A percentile compares a stretch with the other conserved stretches of the same genome.
Evolutionary conservation across 64 coral and sea anemone species (phyloP).

Genomic region (Catalaphyllia jardinei): DNA sequence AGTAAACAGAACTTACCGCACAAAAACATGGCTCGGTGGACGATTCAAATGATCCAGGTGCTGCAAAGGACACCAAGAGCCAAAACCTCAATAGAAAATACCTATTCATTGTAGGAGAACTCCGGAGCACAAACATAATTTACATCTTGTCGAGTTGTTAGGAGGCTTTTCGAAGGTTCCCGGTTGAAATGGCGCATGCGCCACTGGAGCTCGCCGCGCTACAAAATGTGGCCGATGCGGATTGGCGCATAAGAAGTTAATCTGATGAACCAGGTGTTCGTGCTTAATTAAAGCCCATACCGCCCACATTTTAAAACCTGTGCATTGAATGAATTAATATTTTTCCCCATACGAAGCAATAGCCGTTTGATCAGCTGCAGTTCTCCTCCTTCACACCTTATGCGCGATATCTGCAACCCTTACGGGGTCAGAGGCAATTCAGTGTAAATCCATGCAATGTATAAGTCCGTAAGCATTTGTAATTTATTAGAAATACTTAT

Average conservation of each 20-base stretch:
- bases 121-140: neutral
- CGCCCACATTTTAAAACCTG: too few relatives aligned
- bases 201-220: constrained; percentile 14
- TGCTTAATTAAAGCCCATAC: too few relatives aligned
- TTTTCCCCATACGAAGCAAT: too few relatives aligned
- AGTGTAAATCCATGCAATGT: too few relatives aligned
- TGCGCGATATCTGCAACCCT: too few relatives aligned
- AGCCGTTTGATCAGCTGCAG: too few relatives aligned
- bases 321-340: too few relatives aligned
- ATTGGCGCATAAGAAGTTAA: constrained; percentile 10
- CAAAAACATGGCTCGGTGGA: constrained; percentile 83
- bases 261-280: neutral
- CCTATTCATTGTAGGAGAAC: constrained; percentile 53
- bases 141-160: neutral
- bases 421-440: too few relatives aligned
- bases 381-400: too few relatives aligned
- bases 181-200: constrained; percentile 34
- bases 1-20: constrained; percentile 38
- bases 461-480: too few relatives aligned
- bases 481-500: too few relatives aligned
- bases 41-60: constrained; percentile 24
- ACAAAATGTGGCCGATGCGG: constrained; percentile 22
- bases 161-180: constrained; percentile 37
- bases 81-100: constrained; percentile 33
- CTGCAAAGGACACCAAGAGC: constrained; percentile 42